phyloP scores from a whole-genome alignment of 2,888 invertebrate species.

The Agrilus biguttatus region DNA sequence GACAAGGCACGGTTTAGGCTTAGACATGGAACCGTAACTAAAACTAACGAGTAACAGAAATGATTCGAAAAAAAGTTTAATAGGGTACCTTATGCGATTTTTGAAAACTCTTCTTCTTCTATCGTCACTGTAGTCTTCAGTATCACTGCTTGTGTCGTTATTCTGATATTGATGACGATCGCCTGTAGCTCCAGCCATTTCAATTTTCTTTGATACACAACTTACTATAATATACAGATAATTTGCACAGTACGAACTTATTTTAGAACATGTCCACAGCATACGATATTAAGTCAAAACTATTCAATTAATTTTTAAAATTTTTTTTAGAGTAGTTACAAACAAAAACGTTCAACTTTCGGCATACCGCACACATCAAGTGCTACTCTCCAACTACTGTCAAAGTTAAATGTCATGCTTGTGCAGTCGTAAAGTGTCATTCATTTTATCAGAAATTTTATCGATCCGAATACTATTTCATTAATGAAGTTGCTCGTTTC shows the following conservation, averaged over 20 bases:
- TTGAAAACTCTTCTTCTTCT: conserved; percentile 50
- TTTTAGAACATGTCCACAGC: conserved; percentile 28
- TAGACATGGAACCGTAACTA: conserved; percentile 45
- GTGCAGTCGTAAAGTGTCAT: no score
- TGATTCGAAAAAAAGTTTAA: not conserved
- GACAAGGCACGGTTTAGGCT: conserved; percentile 50
- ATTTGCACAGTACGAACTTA: conserved; percentile 23
- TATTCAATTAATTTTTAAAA: not conserved
- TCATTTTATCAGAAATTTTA: no score
- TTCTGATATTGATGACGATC: conserved; percentile 28
- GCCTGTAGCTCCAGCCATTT: conserved; percentile 27
- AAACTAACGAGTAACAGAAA: conserved; percentile 13
- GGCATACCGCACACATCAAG: no score
- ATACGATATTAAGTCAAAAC: conserved; percentile 14
- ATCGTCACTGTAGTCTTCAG: conserved; percentile 70
- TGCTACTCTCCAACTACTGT: not conserved
- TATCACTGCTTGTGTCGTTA: conserved; percentile 68
- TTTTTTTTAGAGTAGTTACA: no score
- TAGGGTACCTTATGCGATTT: conserved; percentile 48
- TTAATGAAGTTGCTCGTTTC: no score
- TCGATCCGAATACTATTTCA: no score
- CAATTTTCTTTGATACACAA: conserved; percentile 25
- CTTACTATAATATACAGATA: conserved; percentile 26
- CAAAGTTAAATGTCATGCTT: no score
- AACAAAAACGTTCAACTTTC: not conserved